Evolutionary conservation across 2,888 invertebrate species (phyloP).

Genomic region (Chouioia cunea): DNA sequence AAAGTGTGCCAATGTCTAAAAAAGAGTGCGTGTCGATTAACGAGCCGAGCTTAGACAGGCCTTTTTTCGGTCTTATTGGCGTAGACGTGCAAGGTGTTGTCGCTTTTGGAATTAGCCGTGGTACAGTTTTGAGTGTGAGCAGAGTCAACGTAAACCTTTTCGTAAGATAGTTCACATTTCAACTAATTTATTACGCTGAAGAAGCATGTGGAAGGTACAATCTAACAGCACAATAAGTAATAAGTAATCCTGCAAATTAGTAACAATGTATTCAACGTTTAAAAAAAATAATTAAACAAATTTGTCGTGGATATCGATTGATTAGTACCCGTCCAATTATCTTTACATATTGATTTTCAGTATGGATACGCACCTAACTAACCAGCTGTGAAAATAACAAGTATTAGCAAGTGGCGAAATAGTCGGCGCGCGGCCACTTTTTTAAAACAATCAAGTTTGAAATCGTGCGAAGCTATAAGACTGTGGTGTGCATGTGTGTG

Average conservation of each 20-base stretch:
- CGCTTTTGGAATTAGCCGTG: neutral
- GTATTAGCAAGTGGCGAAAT: constrained; percentile 22
- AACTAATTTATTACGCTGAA: too few species aligned
- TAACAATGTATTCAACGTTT: too few species aligned
- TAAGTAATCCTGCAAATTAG: too few species aligned
- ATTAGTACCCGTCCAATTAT: constrained; percentile 1
- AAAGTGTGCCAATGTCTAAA: constrained; percentile 39
- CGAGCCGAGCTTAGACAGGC: constrained; percentile 5
- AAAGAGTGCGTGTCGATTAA: constrained; percentile 29
- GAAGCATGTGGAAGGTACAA: too few species aligned
- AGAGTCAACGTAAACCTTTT: neutral
- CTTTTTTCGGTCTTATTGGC: constrained; percentile 3
- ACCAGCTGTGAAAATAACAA: constrained; percentile 23
- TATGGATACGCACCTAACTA: neutral
- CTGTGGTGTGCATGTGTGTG: neutral
- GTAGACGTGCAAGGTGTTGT: neutral
- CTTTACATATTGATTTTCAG: constrained; percentile 32
- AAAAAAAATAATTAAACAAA: constrained; percentile 1
- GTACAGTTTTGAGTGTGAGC: neutral
- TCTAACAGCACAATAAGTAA: too few species aligned
- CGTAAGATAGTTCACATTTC: neutral
- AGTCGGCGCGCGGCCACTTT: neutral
- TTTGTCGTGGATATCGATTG: neutral
- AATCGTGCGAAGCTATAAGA: constrained; percentile 34
- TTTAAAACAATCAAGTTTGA: constrained; percentile 15